These are phyloP conservation scores for Plagiodera versicolora DNA, from an alignment of 2,888 invertebrate genomes.

Conservation along the genomic window DNA sequence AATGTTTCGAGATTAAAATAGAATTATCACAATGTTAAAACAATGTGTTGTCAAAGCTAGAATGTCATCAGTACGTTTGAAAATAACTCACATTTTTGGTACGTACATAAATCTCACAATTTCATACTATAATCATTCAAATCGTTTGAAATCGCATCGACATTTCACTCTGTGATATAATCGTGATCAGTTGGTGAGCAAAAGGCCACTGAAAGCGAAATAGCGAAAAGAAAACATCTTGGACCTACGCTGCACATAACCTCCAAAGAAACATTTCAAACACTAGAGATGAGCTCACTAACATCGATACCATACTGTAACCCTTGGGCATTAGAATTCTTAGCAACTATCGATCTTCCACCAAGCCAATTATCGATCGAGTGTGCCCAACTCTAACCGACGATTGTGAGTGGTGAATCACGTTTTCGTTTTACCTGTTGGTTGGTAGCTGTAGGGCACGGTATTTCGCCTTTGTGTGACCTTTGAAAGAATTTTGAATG, in stretches of 20 bases:
- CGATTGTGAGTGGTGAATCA: slow-evolving; percentile 15
- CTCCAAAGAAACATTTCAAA: neutral
- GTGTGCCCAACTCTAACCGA: neutral
- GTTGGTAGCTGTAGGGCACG: slow-evolving; percentile 18
- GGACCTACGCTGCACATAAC: neutral
- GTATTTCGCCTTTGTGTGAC: slow-evolving; percentile 32
- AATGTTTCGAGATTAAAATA: neutral
- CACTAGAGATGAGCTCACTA: neutral
- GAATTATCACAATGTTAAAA: no score
- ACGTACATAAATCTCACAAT: no score
- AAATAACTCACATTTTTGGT: no score
- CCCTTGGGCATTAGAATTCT: no score
- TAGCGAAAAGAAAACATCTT: neutral
- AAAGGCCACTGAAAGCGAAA: neutral
- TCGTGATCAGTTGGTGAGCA: neutral
- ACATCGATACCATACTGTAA: no score
- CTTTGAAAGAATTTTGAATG: slow-evolving; percentile 32
- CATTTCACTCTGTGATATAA: neutral
- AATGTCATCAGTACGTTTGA: no score
- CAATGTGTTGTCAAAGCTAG: no score
- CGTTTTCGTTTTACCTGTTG: slow-evolving; percentile 22
- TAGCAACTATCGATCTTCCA: neutral
- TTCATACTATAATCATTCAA: no score
- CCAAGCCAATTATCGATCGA: no score
- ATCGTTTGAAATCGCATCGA: neutral